Conservation (phyloP, 2,113 vertebrate genomes). For the Steatornis caripensis region DNA sequence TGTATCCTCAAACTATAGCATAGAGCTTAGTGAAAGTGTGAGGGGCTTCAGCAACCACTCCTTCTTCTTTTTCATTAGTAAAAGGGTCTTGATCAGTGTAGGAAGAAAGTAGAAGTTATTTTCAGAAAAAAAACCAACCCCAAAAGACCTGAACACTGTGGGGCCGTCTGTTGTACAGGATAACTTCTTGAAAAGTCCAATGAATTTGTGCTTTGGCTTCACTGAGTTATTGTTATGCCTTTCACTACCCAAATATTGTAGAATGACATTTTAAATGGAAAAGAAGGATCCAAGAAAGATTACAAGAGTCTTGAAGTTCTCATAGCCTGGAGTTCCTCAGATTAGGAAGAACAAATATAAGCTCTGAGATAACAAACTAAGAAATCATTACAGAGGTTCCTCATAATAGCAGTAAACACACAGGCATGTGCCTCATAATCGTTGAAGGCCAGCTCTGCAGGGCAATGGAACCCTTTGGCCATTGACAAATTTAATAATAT, state of each 20-base stretch:
- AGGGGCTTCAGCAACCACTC: not conserved
- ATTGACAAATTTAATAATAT: not conserved
- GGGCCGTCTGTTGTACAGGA: not conserved
- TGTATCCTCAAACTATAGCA: not conserved
- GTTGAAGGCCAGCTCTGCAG: not conserved
- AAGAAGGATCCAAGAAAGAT: not conserved
- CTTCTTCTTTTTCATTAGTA: not conserved
- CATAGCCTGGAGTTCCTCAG: not conserved
- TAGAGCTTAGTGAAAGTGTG: not conserved
- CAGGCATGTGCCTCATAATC: not conserved
- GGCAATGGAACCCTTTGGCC: not conserved
- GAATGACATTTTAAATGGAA: not conserved
- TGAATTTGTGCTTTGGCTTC: not conserved
- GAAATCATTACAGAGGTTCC: not conserved
- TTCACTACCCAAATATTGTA: not conserved
- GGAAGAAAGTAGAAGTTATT: not conserved
- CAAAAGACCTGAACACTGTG: not conserved
- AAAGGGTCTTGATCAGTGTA: not conserved
- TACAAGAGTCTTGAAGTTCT: not conserved
- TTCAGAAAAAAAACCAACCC: not conserved
- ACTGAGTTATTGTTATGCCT: not conserved
- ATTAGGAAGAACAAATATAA: not conserved
- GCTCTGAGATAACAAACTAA: not conserved
- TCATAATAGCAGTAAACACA: not conserved
- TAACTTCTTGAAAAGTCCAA: not conserved